These are phyloP conservation scores for Eurosta solidaginis DNA, from an alignment of 1,140 invertebrate species.

Conservation along the genomic window DNA sequence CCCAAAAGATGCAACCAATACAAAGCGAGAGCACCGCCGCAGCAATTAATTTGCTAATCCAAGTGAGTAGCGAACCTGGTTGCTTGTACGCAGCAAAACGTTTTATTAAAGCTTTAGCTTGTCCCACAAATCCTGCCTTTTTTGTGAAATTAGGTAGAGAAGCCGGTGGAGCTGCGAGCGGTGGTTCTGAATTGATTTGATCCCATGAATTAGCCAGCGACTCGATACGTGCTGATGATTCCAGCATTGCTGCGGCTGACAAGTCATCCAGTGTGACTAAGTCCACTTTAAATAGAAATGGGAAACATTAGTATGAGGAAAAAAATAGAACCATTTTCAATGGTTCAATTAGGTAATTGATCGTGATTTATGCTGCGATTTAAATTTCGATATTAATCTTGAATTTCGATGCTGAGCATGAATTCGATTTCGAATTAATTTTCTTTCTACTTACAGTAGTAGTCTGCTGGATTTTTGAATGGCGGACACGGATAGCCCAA, in stretches of 20 bases:
- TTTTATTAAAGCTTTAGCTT: constrained; percentile 51
- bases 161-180: constrained; percentile 55
- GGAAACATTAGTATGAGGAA: neutral
- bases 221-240: constrained; percentile 91
- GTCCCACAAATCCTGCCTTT: constrained; percentile 61
- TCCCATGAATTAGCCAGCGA: constrained; percentile 78
- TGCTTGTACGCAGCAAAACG: constrained; percentile 76
- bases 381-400: neutral
- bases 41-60: constrained; percentile 76
- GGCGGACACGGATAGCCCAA: constrained; percentile 94
- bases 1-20: constrained; percentile 88
- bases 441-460: constrained; percentile 83
- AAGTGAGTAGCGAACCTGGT: constrained; percentile 80
- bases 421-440: too few species aligned
- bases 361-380: too few species aligned
- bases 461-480: constrained; percentile 95
- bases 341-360: too few species aligned
- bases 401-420: constrained; percentile 31
- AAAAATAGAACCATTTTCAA: too few species aligned
- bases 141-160: constrained; percentile 54
- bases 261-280: constrained; percentile 90
- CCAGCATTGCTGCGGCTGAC: constrained; percentile 89
- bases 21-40: constrained; percentile 80
- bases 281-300: constrained; percentile 71
- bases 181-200: constrained; percentile 58